phyloP scores from a whole-genome alignment of 2,888 invertebrate genomes.

The Amphipyra tragopoginis region DNA sequence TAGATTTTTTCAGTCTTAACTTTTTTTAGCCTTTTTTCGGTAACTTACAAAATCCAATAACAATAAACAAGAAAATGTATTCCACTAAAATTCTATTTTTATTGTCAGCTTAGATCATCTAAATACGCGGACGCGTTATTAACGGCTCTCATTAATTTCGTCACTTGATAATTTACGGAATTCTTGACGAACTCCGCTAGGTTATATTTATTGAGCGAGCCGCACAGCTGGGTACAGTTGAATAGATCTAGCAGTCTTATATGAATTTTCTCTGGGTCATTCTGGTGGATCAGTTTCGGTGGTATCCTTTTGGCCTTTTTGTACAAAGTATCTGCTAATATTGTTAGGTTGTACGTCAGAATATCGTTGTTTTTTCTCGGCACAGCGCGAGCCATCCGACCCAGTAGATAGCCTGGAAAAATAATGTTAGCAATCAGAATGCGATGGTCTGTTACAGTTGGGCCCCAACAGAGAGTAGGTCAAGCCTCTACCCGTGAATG shows the following conservation, averaged over 20 bases:
- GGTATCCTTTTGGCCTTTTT: constrained; percentile 78
- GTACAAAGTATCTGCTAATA: constrained; percentile 74
- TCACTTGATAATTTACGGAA: constrained; percentile 75
- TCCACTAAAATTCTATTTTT: constrained; percentile 1
- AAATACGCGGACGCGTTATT: constrained; percentile 79
- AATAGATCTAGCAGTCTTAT: constrained; percentile 74
- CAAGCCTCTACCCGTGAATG: not conserved
- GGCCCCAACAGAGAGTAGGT: not conserved
- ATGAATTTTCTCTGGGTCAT: constrained; percentile 75
- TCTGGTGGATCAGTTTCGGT: constrained; percentile 78
- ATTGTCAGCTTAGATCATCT: constrained; percentile 80
- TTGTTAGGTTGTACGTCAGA: constrained; percentile 75
- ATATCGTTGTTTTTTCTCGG: constrained; percentile 72
- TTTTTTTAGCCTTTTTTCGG: too few species aligned
- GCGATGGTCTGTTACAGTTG: too few species aligned
- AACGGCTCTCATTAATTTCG: constrained; percentile 74
- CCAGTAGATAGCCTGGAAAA: constrained; percentile 81
- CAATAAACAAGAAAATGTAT: too few species aligned
- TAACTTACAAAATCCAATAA: too few species aligned
- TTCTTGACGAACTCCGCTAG: constrained; percentile 76
- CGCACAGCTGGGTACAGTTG: constrained; percentile 71
- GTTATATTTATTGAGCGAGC: constrained; percentile 70
- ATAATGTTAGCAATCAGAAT: not conserved
- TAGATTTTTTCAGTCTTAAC: too few species aligned
- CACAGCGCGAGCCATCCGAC: constrained; percentile 76